These are phyloP conservation scores for Cryptocheilus praepositus DNA, from an alignment of 2,888 invertebrate species.

Conservation along the genomic window DNA sequence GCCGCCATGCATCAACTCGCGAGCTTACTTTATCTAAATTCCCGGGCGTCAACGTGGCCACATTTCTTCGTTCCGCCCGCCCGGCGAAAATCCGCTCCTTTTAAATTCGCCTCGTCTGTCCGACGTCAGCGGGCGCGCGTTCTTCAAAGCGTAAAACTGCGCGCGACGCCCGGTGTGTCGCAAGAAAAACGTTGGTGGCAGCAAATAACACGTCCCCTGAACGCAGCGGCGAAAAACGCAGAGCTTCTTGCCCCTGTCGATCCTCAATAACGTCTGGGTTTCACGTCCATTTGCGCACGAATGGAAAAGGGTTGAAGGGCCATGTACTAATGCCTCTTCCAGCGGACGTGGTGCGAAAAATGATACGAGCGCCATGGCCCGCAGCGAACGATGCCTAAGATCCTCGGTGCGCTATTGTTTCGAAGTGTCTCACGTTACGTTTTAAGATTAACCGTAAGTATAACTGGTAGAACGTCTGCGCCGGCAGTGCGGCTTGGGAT, in stretches of 20 bases:
- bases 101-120: not conserved
- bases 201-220: slow-evolving; percentile 68
- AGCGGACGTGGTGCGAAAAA: slow-evolving; percentile 37
- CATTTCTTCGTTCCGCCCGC: too few species aligned
- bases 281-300: too few species aligned
- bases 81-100: too few species aligned
- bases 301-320: slow-evolving; percentile 11
- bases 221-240: too few species aligned
- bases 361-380: slow-evolving; percentile 35
- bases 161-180: not conserved
- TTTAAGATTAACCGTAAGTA: slow-evolving; percentile 54
- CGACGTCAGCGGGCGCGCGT: not conserved
- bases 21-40: too few species aligned
- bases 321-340: slow-evolving; percentile 36
- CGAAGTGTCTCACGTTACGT: slow-evolving; percentile 27
- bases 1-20: too few species aligned
- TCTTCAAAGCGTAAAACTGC: slow-evolving; percentile 1
- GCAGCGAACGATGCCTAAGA: slow-evolving; percentile 39
- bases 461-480: slow-evolving; percentile 3
- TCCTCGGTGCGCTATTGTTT: slow-evolving; percentile 26
- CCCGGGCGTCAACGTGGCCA: too few species aligned
- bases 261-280: too few species aligned
- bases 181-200: slow-evolving; percentile 67
- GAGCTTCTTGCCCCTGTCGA: too few species aligned
- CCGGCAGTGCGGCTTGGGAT: too few species aligned